Evolutionary conservation across 2,888 invertebrate species (phyloP), one percentile per base, ranked within the genome.

Genomic region (Liopterus haemorrhoidalis): DNA sequence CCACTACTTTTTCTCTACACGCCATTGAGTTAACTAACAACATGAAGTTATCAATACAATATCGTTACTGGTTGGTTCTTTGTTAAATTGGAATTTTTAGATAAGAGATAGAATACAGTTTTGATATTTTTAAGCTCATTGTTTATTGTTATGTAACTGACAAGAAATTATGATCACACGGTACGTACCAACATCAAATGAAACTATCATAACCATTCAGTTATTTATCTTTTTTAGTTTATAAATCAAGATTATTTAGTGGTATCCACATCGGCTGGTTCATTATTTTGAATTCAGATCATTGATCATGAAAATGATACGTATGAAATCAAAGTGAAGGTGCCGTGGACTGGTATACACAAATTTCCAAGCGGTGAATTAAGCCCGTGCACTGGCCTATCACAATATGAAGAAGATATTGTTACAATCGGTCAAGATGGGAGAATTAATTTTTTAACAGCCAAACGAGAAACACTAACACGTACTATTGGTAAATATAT

Each of bases 351-450:
- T 15, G 72, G 73, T 6, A 61, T 89, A 32, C 90, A 91, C 61
- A 74, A 70, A 51, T 82, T 78, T 53, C 63, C 68, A 62, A 72
- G 67, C 51, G 65, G 63, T 19, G 70, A 71, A 28, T 58, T 63
- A 50, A 82, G 82, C 51, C 77, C 88, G 0, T 90, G 90, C 57
- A 90, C 89, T 3, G 80, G 81, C 4, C 63, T 92, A 38, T 80
- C 86, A 2, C 74, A 77, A 0, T 78, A 83, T 57, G 88, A 85
- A 53, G 83, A 82, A 48, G 87, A 90, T 54, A 74, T 89, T 51
- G 85, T 81, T 1, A 82, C 83, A 1, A 81, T 86, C 2, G 92
- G 92, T 1, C 92, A 93, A 67, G 92, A 93, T 65, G 92, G 93
- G 1, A 66, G 70, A 49, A 73, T 81, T 37, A 72, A 74, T 65